Conservation (phyloP, 1,140 invertebrate species). For the Drosophila sucinea region DNA sequence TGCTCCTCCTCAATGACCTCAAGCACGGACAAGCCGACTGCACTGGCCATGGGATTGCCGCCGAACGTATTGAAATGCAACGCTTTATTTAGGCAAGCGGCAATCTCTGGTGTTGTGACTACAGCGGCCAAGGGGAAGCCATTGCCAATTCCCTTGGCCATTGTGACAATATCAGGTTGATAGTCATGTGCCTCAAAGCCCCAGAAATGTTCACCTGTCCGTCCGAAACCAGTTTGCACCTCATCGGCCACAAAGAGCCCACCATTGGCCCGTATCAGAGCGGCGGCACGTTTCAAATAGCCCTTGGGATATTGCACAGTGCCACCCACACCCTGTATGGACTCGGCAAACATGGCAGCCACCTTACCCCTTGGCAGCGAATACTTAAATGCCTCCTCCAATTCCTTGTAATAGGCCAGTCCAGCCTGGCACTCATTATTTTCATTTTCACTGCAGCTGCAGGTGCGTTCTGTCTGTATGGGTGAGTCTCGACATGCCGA, state of each 20-base stretch:
- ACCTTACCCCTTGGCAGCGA: constrained; percentile 89
- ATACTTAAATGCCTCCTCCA: constrained; percentile 91
- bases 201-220: constrained; percentile 97
- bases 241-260: constrained; percentile 97
- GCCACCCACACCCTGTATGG: constrained; percentile 97
- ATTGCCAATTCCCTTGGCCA: constrained; percentile 95
- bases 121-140: constrained; percentile 97
- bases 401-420: constrained; percentile 91
- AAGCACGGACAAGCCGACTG: constrained; percentile 94
- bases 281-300: constrained; percentile 92
- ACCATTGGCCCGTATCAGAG: constrained; percentile 90
- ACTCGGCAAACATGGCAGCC: constrained; percentile 96
- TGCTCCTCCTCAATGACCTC: constrained; percentile 97
- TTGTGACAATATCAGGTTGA: constrained; percentile 95
- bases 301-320: constrained; percentile 95
- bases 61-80: constrained; percentile 96
- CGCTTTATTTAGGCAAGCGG: constrained; percentile 89
- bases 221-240: constrained; percentile 97
- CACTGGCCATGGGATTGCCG: constrained; percentile 95
- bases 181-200: constrained; percentile 95
- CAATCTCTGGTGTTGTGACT: constrained; percentile 91
- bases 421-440: constrained; percentile 87
- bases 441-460: constrained; percentile 85
- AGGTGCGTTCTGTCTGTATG: constrained; percentile 88
- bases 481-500: constrained; percentile 93